phyloP scores from a whole-genome alignment of 1,140 invertebrate genomes.

The Apocrypta bakeri region DNA sequence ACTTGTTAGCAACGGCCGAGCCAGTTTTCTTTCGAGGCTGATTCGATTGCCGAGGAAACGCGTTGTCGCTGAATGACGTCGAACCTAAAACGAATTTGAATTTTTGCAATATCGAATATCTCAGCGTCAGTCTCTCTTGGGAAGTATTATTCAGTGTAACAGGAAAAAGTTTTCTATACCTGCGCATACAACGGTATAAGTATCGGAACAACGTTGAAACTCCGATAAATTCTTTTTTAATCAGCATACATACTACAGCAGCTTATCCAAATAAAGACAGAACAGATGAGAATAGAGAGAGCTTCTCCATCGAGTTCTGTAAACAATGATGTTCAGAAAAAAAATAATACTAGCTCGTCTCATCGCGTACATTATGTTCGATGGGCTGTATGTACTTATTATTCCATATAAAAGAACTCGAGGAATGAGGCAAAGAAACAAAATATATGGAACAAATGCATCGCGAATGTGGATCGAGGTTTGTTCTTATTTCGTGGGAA shows the following conservation, averaged over 20 bases:
- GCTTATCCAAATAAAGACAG: no score
- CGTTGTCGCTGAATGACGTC: no score
- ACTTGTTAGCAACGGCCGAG: no score
- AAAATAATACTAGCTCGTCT: constrained; percentile 8
- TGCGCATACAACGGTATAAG: neutral
- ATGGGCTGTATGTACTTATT: constrained; percentile 35
- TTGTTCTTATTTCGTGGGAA: neutral
- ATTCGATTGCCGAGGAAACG: no score
- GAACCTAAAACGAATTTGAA: neutral
- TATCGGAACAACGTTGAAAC: neutral
- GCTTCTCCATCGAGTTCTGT: neutral
- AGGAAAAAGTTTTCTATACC: neutral
- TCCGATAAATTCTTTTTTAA: neutral
- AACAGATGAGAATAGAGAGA: neutral
- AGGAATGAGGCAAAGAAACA: neutral
- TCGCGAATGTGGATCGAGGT: constrained; percentile 29
- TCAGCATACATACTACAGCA: neutral
- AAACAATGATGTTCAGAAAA: constrained; percentile 12
- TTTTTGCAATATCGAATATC: neutral
- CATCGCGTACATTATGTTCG: constrained; percentile 43
- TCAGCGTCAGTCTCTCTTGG: no score
- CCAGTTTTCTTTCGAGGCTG: no score
- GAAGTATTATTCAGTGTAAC: no score
- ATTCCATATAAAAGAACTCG: neutral
- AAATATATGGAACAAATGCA: no score